A percentile compares a stretch with the other conserved stretches of the same genome.
phyloP scores from a whole-genome alignment of 2,113 vertebrate species.

The Gymnarchus niloticus region DNA sequence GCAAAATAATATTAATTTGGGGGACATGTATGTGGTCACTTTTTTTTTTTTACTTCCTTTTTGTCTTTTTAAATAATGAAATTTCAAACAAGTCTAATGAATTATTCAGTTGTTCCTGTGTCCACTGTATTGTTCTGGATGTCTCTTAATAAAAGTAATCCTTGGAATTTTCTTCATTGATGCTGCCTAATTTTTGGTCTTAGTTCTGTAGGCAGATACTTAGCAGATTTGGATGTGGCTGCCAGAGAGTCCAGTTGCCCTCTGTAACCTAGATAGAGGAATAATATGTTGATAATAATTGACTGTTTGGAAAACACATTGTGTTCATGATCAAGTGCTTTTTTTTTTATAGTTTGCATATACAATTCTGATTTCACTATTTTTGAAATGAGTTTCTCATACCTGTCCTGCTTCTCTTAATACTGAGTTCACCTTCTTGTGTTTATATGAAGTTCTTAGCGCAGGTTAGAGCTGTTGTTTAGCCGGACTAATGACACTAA shows the following conservation, averaged over 20 bases:
- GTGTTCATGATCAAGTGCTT: not conserved
- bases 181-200: conserved; percentile 9
- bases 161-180: conserved; percentile 49
- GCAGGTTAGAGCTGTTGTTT: not conserved
- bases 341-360: not conserved
- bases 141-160: conserved; percentile 48
- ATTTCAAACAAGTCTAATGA: conserved; percentile 39
- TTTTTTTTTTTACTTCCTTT: conserved; percentile 28
- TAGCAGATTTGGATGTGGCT: not conserved
- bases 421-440: not conserved
- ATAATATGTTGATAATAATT: not conserved
- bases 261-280: no score
- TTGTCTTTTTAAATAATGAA: conserved; percentile 39
- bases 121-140: conserved; percentile 39
- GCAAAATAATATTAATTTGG: conserved; percentile 8
- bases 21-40: conserved; percentile 6
- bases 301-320: not conserved
- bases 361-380: not conserved
- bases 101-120: conserved; percentile 35
- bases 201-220: not conserved
- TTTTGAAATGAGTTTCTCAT: not conserved
- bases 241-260: no score
- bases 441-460: not conserved
- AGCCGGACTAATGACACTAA: not conserved
- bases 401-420: not conserved